Evolutionary conservation across 2,888 invertebrate species (phyloP).

Genomic region (Brachylomia viminalis): DNA sequence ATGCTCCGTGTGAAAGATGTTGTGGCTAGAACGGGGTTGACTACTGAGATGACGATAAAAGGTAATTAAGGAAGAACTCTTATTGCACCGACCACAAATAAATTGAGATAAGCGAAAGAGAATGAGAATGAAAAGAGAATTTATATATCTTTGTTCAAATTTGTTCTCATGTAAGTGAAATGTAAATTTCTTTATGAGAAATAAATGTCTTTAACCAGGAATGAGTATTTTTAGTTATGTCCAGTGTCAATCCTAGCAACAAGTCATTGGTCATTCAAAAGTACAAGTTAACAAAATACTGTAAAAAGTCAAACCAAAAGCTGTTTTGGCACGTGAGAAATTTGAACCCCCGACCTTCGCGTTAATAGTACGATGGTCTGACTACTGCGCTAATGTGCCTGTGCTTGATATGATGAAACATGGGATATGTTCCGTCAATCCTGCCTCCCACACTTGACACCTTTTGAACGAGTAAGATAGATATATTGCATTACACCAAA

Average conservation of each 20-base stretch:
- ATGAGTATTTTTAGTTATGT: neutral
- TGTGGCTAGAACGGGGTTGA: neutral
- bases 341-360: slow-evolving; percentile 14
- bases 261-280: neutral
- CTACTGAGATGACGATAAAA: neutral
- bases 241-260: neutral
- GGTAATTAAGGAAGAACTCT: neutral
- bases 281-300: neutral
- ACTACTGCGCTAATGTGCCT: too few relatives aligned
- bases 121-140: too few relatives aligned
- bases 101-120: neutral
- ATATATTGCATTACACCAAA: too few relatives aligned
- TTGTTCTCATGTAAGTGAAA: too few relatives aligned
- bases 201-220: too few relatives aligned
- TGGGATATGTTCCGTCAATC: too few relatives aligned
- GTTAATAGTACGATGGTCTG: slow-evolving; percentile 25
- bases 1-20: neutral
- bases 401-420: too few relatives aligned
- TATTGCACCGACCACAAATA: neutral
- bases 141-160: too few relatives aligned
- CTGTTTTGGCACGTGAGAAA: slow-evolving; percentile 11
- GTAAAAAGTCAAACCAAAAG: neutral
- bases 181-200: too few relatives aligned
- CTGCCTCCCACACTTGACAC: too few relatives aligned
- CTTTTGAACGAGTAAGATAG: too few relatives aligned